phyloP scores from a whole-genome alignment of 2,888 invertebrate genomes.

The Scrobipalpa atriplicella region DNA sequence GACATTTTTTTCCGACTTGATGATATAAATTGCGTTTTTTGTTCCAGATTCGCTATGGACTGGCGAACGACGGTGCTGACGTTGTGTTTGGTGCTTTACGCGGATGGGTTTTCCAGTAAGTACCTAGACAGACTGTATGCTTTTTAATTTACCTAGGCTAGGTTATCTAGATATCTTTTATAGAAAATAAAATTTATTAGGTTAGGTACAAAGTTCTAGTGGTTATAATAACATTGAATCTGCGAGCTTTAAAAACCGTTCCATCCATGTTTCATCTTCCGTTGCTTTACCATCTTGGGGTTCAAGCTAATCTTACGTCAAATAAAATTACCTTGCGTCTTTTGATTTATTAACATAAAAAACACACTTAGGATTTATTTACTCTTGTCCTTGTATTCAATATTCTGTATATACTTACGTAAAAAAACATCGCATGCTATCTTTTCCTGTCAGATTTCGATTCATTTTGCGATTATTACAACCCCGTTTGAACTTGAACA shows the following conservation, averaged over 20 bases:
- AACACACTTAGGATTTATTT: no score
- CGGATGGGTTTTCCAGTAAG: conserved; percentile 78
- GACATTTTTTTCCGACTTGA: conserved; percentile 24
- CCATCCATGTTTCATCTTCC: not conserved
- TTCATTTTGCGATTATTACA: not conserved
- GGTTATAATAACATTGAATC: no score
- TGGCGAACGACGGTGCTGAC: conserved; percentile 65
- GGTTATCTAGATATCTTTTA: no score
- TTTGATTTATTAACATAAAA: no score
- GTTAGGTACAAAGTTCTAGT: no score
- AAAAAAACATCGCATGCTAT: not conserved
- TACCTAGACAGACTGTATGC: no score
- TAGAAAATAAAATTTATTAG: no score
- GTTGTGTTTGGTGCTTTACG: conserved; percentile 61
- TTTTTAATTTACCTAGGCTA: no score
- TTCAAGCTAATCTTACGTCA: not conserved
- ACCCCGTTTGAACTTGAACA: not conserved
- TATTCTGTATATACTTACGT: not conserved
- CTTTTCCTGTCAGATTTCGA: no score
- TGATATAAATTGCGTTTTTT: conserved; percentile 36
- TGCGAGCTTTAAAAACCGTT: not conserved
- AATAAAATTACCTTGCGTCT: no score
- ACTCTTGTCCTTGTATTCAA: not conserved
- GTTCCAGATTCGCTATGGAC: conserved; percentile 72
- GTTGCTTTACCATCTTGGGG: not conserved